Base-by-base conservation (phyloP, 2,797 vertebrate species). In the Ceryle rudis region DNA sequence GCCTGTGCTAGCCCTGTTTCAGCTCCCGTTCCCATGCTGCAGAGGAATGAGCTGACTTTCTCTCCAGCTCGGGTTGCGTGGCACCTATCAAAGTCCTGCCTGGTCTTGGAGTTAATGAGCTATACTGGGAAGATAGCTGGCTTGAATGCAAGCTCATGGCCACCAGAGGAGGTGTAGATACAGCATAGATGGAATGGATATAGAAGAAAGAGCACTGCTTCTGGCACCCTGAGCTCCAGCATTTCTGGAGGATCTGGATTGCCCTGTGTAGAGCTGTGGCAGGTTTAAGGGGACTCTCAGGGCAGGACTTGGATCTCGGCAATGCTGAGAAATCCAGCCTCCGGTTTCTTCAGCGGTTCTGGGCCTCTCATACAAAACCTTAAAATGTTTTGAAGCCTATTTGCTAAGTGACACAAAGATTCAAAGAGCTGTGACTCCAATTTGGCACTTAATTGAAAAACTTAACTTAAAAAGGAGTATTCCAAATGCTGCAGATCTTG, bases 81-180 rank as follows among this genome's bases (percentile, higher is more conserved):
- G 19, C 49, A 39, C 31, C 54, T 18, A 2, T 11, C 6, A 16
- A 29, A 26, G 44, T 35, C 54, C 33, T 74, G 37, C 57, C 61
- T 58, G 42, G 25, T 23, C 2, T 2, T 66, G 31, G 20, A 31
- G 26, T 42, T 28, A 28, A 10, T 3, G 31, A 42, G 13, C 26
- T 41, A 1, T 6, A 8, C 10, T 55, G 35, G 61, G 61, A 65
- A 28, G 0, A 0, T 13, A 1, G 1, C 17, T 5, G 5, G 13
- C 55, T 87, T 7, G 3, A 20, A 15, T 29, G 37, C 2, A 5
- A 25, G 29, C 29, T 66, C 6, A 0, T 8, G 31, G 12, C 10
- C 14, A 18, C 23, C 37, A 39, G 26, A 54, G 46, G 16, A 69
- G 10, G 22, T 14, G 17, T 8, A 54, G 26, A 6, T 25, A 25